Evolutionary conservation across 2,113 vertebrate species (phyloP), one percentile per base, ranked within the genome.

Genomic region (Prunella fulvescens): DNA sequence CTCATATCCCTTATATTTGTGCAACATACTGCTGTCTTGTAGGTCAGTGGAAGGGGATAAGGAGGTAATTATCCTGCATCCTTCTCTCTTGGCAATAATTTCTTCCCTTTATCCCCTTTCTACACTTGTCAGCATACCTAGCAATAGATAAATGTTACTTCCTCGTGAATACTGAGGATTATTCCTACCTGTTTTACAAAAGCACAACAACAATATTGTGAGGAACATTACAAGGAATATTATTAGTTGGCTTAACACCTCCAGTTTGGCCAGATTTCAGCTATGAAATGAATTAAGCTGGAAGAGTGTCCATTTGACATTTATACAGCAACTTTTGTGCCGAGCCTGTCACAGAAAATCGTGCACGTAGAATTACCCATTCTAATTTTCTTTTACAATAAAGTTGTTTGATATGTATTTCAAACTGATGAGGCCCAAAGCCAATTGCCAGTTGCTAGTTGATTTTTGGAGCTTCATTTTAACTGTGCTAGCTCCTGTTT

Each of bases 401-500:
- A 81, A 83, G 51, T 29, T 78, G 56, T 92, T 90, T 84, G 79
- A 92, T 88, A 31, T 31, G 19, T 57, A 79, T 76, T 93, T 89
- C 60, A 87, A 58, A 66, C 44, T 82, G 81, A 76, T 73, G 64
- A 95, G 67, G 84, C 39, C 47, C 62, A 26, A 89, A 94, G 22
- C 65, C 76, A 73, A 86, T 7, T 64, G 84, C 74, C 57, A 79
- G 19, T 51, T 94, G 7, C 60, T 31, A 44, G 79, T 1, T 93
- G 71, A 86, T 85, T 87, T 94, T 67, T 67, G 77, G 70, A 90
- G 42, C 51, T 95, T 74, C 39, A 57, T 80, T 95, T 89, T 53
- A 82, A 60, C 72, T 64, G 26, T 15, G 39, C 29, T 92, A 93
- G 73, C 51, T 93, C 61, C 87, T 94, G 91, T 96, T 94, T 96